Percentiles rank a stretch among this genome's conserved stretches.
Evolutionary conservation across 1,140 invertebrate species (phyloP).

Genomic region (Drosophila virilis): DNA sequence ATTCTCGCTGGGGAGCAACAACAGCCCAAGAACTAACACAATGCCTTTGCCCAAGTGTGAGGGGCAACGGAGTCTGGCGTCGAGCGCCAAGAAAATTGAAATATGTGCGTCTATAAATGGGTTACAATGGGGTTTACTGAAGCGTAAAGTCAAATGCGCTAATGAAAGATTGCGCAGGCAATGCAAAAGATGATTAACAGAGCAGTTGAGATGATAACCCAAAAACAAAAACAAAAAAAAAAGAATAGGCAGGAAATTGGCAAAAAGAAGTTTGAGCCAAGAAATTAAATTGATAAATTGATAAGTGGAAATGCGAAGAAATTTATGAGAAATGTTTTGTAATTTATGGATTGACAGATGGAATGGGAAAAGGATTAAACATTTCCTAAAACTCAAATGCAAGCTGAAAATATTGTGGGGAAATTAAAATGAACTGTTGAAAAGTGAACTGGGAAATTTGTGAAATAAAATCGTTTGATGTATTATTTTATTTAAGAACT

Average conservation of each 20-base stretch:
- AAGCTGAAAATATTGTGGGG: neutral
- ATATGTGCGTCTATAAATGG: conserved; percentile 75
- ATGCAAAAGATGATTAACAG: conserved; percentile 39
- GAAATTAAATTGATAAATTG: conserved; percentile 42
- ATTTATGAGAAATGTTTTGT: conserved; percentile 13
- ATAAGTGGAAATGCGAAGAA: conserved; percentile 28
- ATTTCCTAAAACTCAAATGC: no score
- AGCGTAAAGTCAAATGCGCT: conserved; percentile 54
- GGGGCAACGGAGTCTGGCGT: neutral
- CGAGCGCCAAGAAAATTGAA: conserved; percentile 64
- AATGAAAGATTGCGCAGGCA: conserved; percentile 54
- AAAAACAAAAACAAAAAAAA: neutral
- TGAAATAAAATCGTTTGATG: no score
- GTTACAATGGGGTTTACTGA: conserved; percentile 60
- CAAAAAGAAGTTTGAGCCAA: conserved; percentile 35
- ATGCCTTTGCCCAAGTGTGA: neutral
- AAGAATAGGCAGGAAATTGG: conserved; percentile 5
- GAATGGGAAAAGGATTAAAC: conserved; percentile 16
- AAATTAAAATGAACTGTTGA: no score
- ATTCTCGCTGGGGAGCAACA: conserved; percentile 55
- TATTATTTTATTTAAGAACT: no score
- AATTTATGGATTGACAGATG: neutral
- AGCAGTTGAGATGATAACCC: conserved; percentile 31
- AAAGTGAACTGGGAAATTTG: no score
- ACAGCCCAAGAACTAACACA: conserved; percentile 34